Base-by-base conservation (phyloP, 2,797 vertebrate genomes). In the Melanotaenia boesemani region DNA sequence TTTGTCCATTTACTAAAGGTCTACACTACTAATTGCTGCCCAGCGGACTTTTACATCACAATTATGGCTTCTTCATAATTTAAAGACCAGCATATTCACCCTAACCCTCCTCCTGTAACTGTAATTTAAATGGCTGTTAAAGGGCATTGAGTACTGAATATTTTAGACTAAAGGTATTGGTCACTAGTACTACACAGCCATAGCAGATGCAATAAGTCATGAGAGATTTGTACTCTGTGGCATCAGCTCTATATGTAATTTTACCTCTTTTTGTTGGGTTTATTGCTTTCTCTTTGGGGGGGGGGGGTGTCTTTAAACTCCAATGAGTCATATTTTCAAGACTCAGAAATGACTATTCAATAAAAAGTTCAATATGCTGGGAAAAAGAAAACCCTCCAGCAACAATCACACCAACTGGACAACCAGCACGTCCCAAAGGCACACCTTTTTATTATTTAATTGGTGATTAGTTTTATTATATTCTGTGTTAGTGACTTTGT, bases 1-100 rank as follows among this genome's bases (percentile, higher is more conserved):
- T 70, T 68, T 72, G 6, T 28, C 65, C 48, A 56, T 20, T 41
- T 18, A 37, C 20, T 67, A 59, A 79, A 68, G 44, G 67, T 72
- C 36, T 55, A 20, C n/a, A n/a, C 18, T 26, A 48, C 72, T 54
- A 70, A 55, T 74, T 67, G 58, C 37, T 48, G 58, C 12, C 36
- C 56, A 54, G 44, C 52, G 30, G 28, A 63, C 41, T 54, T 54
- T 57, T 57, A 55, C 12, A 55, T 28, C 52, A 24, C 24, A 28
- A 15, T 55, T 15, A 32, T 16, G 8, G 12, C 6, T 18, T 56
- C 28, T 30, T 26, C 16, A 16, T 5, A 6, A 22, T 57, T 57
- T 30, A 30, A 30, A 57, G 13, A 57, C 15, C 28, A 15, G 18
- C 28, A 57, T 1, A 32, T 57, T 57, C 26, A 50, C 48, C 15